Base-by-base conservation (phyloP, 2,797 vertebrate genomes). In the Pipistrellus pygmaeus region DNA sequence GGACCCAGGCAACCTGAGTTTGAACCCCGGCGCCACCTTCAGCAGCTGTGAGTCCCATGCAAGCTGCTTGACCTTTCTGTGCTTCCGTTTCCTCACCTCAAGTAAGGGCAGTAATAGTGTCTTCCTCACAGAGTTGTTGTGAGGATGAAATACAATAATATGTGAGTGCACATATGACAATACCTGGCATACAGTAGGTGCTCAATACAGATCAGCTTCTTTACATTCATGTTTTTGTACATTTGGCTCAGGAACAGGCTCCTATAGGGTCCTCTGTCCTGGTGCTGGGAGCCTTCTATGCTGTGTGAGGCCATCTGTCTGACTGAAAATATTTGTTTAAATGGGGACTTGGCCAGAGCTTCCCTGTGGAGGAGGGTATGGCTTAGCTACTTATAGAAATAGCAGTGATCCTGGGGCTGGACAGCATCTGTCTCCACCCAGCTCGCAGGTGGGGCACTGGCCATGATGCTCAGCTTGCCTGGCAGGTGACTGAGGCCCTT, bases 81-180 rank as follows among this genome's bases (percentile, higher is more conserved):
- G 38, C 60, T 53, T 93, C 38, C 2, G 20, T 88, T 66, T 76
- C 25, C 6, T 62, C 15, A 1, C 32, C 17, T 53, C 87, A 87
- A 90, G 41, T 57, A 73, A 84, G 27, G 46, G 27, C 8, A 38
- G 23, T 3, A 21, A 8, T 18, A 1, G 17, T 44, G 30, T 41
- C 44, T 80, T 80, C 25, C 48, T 44, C 27, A n/a, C 0, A 15
- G 44, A 30, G 5, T 9, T 32, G n/a, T 35, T 30, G 30, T 38
- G 25, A 93, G 55, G 15, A 66, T 55, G 62, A 21, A 71, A 17
- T 72, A 15, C 2, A 8, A 21, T 44, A 4, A 35, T 9, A 35
- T 2, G 0, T n/a, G 51, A 48, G 68, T 75, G 5, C 18, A 66
- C 14, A 2, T 10, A 1, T 25, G 32, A 57, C 0, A 7, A 1